phyloP scores from a whole-genome alignment of 2,797 vertebrate genomes.

The Hephaestus fuliginosus region DNA sequence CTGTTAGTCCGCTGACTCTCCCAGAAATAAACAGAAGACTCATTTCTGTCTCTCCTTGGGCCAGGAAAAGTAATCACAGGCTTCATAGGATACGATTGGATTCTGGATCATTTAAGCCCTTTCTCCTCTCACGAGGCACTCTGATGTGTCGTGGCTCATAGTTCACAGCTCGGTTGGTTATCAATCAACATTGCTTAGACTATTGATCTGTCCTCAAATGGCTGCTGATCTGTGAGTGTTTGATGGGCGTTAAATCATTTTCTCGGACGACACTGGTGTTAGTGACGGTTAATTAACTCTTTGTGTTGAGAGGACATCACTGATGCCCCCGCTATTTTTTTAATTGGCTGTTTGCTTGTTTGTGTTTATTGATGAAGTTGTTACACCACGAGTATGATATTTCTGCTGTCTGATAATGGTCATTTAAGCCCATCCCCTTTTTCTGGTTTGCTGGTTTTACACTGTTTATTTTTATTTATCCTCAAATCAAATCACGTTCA shows the following conservation, averaged over 20 bases:
- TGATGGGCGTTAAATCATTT: background rate
- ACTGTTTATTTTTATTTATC: background rate
- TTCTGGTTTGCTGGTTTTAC: no score
- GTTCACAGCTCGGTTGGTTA: constrained; percentile 7
- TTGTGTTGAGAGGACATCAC: background rate
- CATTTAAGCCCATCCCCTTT: background rate
- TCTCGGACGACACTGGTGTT: background rate
- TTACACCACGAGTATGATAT: no score
- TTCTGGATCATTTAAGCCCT: background rate
- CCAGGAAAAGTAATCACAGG: background rate
- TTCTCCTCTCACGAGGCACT: background rate
- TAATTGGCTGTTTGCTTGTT: background rate
- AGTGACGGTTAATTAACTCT: background rate
- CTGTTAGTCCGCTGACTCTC: background rate
- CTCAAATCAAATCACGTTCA: background rate
- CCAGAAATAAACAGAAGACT: background rate
- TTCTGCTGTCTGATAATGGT: no score
- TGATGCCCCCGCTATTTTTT: background rate
- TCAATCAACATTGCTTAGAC: background rate
- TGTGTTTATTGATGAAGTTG: background rate
- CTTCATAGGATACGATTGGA: background rate
- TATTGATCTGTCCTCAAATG: background rate
- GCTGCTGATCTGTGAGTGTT: background rate
- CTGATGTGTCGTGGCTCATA: background rate
- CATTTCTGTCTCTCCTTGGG: background rate